Evolutionary conservation across 1,140 invertebrate genomes (phyloP), one percentile per base, ranked within the genome.

Genomic region (Grapholita molesta): DNA sequence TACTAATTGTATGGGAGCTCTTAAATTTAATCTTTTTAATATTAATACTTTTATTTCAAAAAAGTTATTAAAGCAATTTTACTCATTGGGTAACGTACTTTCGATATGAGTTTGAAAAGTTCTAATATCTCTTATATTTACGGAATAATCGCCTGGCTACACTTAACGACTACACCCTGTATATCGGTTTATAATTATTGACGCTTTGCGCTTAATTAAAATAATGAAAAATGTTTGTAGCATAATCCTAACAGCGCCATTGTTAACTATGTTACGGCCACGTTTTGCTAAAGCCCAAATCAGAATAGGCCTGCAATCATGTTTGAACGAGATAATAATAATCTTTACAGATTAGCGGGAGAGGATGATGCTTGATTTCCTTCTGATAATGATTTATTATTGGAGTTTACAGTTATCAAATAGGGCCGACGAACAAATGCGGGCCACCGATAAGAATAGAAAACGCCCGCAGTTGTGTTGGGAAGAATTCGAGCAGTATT

Each of bases 371-470:
- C 24, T 12, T 28, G 55, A 61, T 61, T 61, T 61, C 42, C 15
- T 48, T 61, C 3, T 61, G 25, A 61, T 15, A 15, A 61, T 61
- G 24, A 61, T 61, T 28, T 61, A 61, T 25, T 61, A 61, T 61
- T 25, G 53, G 55, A 61, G 30, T 61, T 61, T 61, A 61, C 24
- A 28, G 55, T 61, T 61, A 61, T 61, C 55, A 28, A 48, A 25
- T 55, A 61, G 15, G 55, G 24, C 55, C 25, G 55, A 30, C 24
- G 21, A 61, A 61, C 55, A n/a, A 30, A 57, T 61, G 55, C 55
- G 55, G 55, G 55, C 15, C 11, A n/a, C 25, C 6, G 55, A 61
- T 61, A 28, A 28, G 25, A 61, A 61, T 61, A 61, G 55, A 61
- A 61, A 61, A 61, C 55, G 55, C 55, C 55, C 55, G 55, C 55